Percentiles rank a stretch among this genome's conserved stretches.
phyloP scores from a whole-genome alignment of 2,797 vertebrate genomes.

The Danio aesculapii region DNA sequence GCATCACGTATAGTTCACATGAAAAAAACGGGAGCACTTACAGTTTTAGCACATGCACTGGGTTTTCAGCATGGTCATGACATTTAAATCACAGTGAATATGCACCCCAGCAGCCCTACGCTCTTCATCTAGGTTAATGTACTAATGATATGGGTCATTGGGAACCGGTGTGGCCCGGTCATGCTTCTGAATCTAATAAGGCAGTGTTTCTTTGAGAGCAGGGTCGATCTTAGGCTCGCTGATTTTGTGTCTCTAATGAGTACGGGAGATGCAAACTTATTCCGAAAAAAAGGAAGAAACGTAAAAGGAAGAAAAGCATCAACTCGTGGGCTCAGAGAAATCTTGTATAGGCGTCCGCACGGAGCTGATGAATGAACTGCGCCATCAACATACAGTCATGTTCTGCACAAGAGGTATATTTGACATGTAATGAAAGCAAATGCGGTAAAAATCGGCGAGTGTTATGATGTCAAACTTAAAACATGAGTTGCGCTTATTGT shows the following conservation, averaged over 20 bases:
- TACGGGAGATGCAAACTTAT: conserved; percentile 18
- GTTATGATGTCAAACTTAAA: conserved; percentile 24
- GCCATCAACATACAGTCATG: conserved; percentile 52
- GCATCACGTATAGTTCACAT: conserved; percentile 44
- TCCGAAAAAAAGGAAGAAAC: background rate
- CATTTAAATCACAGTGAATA: conserved; percentile 71
- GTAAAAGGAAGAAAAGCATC: background rate
- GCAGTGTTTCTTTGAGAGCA: conserved; percentile 65
- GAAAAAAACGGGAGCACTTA: conserved; percentile 48
- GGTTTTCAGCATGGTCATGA: conserved; percentile 47
- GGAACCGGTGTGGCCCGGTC: conserved; percentile 47
- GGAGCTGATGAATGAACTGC: conserved; percentile 43
- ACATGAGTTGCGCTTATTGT: conserved; percentile 21
- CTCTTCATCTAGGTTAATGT: conserved; percentile 48
- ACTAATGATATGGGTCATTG: conserved; percentile 49
- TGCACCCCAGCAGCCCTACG: conserved; percentile 57
- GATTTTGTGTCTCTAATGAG: conserved; percentile 41
- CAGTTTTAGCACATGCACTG: conserved; percentile 57
- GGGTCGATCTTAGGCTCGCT: conserved; percentile 41
- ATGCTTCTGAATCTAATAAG: conserved; percentile 67
- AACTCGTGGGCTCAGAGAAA: conserved; percentile 32
- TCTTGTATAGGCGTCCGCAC: conserved; percentile 38
- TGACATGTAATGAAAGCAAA: conserved; percentile 53
- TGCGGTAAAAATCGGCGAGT: conserved; percentile 24
- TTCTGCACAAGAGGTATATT: conserved; percentile 60